Percentiles rank a stretch among this genome's conserved stretches.
Conservation (phyloP, 2,888 invertebrate genomes). For the Drosophila siamana region DNA sequence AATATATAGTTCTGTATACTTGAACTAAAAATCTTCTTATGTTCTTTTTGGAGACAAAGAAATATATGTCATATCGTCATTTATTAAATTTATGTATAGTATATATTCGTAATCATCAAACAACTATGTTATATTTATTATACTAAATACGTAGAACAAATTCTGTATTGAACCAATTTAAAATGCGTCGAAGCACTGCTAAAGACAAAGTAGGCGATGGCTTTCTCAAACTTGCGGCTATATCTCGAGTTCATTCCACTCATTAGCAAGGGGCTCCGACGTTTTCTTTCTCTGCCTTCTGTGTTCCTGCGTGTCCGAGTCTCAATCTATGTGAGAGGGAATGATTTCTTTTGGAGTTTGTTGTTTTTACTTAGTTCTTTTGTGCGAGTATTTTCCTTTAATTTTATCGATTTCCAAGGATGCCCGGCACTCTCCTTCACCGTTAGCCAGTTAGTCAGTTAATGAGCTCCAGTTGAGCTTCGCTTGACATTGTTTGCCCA, state of each 20-base stretch:
- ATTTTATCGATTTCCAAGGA: conserved; percentile 74
- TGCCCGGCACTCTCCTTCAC: conserved; percentile 48
- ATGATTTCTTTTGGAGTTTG: conserved; percentile 18
- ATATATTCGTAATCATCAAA: no score
- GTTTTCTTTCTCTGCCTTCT: neutral
- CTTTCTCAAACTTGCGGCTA: conserved; percentile 50
- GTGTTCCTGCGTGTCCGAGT: conserved; percentile 5
- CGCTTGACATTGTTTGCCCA: conserved; percentile 44
- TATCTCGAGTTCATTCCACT: conserved; percentile 75
- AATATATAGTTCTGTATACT: no score
- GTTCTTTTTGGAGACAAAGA: no score
- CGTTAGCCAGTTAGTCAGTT: conserved; percentile 43
- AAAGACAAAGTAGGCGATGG: conserved; percentile 32
- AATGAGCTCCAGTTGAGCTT: conserved; percentile 72
- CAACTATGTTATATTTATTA: no score
- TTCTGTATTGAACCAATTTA: neutral
- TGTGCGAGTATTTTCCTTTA: conserved; percentile 62
- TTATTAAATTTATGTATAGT: no score
- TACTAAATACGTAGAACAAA: no score
- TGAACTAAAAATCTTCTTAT: no score
- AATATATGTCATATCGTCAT: no score
- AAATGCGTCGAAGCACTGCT: conserved; percentile 2
- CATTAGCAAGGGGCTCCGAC: conserved; percentile 64
- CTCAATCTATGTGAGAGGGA: neutral
- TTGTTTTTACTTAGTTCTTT: conserved; percentile 29